Conservation (phyloP, 2,113 vertebrate genomes). For the Plectropomus leopardus region DNA sequence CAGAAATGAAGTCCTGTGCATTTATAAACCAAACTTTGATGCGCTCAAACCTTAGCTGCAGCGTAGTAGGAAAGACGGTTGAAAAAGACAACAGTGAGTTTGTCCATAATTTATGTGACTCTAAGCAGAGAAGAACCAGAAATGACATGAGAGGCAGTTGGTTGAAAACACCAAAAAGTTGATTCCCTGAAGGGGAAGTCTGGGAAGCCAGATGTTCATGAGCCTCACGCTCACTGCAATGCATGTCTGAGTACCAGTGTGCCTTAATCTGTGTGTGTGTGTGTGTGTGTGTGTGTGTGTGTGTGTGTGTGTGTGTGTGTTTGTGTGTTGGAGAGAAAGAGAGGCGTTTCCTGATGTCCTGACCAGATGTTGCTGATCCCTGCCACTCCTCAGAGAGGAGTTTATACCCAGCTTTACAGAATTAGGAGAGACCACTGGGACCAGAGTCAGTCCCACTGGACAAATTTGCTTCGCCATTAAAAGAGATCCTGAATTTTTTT, state of each 20-base stretch:
- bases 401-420: slow-evolving; percentile 71
- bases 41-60: background rate
- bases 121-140: slow-evolving; percentile 37
- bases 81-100: slow-evolving; percentile 23
- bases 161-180: slow-evolving; percentile 71
- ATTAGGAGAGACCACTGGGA: slow-evolving; percentile 61
- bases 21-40: background rate
- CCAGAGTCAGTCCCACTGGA: slow-evolving; percentile 19
- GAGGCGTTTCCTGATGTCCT: slow-evolving; percentile 78
- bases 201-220: slow-evolving; percentile 78
- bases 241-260: slow-evolving; percentile 59
- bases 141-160: slow-evolving; percentile 57
- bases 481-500: slow-evolving; percentile 7
- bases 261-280: slow-evolving; percentile 28
- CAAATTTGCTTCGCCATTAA: slow-evolving; percentile 34
- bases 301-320: slow-evolving; percentile 32
- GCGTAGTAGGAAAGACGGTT: background rate
- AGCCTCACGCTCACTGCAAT: slow-evolving; percentile 59
- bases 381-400: slow-evolving; percentile 72
- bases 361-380: slow-evolving; percentile 84
- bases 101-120: slow-evolving; percentile 29
- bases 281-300: slow-evolving; percentile 32
- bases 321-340: slow-evolving; percentile 34
- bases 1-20: background rate
- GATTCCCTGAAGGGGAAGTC: slow-evolving; percentile 67